A percentile compares a stretch with the other conserved stretches of the same genome.
These are phyloP conservation scores for Moxostoma hubbsi DNA, from an alignment of 2,797 vertebrate species.

Conservation along the genomic window DNA sequence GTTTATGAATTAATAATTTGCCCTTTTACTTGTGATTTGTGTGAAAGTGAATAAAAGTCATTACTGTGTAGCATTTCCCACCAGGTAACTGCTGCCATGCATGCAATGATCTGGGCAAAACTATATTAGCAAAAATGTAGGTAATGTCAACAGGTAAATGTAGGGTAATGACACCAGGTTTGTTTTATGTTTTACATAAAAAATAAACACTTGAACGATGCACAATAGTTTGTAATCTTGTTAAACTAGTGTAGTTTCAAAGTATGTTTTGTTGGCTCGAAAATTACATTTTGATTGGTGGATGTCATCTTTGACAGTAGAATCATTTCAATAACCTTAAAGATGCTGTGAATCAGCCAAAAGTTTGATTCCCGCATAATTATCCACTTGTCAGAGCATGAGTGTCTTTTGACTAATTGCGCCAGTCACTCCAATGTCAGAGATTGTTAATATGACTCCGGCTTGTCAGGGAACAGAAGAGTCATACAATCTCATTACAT, in stretches of 20 bases:
- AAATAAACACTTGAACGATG: no score
- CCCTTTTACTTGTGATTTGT: no score
- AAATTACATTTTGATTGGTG: neutral
- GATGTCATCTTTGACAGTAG: neutral
- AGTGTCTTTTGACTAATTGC: conserved; percentile 63
- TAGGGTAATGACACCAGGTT: no score
- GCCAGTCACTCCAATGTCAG: conserved; percentile 57
- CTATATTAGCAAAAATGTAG: no score
- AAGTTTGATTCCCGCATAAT: conserved; percentile 39
- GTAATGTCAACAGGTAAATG: no score
- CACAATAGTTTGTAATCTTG: no score
- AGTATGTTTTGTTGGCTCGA: neutral
- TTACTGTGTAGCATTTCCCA: no score
- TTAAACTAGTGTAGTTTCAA: neutral
- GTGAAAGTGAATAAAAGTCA: no score
- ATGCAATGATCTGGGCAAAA: no score
- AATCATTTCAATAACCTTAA: neutral
- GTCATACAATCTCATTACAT: conserved; percentile 53
- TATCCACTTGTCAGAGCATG: conserved; percentile 59
- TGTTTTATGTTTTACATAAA: no score
- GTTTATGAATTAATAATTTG: no score
- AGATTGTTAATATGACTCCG: conserved; percentile 19
- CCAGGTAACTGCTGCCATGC: no score
- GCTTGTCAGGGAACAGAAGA: conserved; percentile 42
- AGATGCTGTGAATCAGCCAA: neutral